Conservation (phyloP, 2,113 vertebrate genomes). For the Leuciscus idus region DNA sequence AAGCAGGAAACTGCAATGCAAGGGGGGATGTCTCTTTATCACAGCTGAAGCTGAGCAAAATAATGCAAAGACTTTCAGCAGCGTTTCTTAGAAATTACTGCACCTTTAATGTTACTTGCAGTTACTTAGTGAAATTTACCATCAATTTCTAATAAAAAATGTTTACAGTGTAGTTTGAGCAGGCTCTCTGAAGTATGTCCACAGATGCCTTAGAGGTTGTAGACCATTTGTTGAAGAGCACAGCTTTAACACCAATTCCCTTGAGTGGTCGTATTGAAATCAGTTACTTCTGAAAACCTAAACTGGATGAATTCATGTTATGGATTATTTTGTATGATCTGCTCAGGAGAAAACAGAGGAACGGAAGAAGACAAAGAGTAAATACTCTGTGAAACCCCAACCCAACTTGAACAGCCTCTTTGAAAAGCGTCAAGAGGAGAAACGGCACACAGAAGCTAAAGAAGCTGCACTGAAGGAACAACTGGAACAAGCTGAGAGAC, state of each 20-base stretch:
- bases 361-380: conserved; percentile 59
- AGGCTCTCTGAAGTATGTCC: neutral
- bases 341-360: conserved; percentile 53
- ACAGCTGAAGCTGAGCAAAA: too few species aligned
- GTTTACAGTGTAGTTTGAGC: too few species aligned
- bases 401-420: conserved; percentile 78
- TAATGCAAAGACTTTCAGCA: too few species aligned
- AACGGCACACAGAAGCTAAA: conserved; percentile 56
- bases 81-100: too few species aligned
- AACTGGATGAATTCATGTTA: neutral
- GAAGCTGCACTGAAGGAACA: conserved; percentile 49
- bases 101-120: too few species aligned
- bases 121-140: too few species aligned
- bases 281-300: neutral
- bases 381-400: conserved; percentile 75
- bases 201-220: neutral
- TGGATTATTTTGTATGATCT: conserved; percentile 20
- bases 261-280: neutral
- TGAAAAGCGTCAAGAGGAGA: conserved; percentile 73
- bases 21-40: too few species aligned
- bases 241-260: neutral
- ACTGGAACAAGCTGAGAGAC: conserved; percentile 64
- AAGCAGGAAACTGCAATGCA: too few species aligned
- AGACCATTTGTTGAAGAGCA: neutral
- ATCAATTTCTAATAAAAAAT: too few species aligned